Evolutionary conservation across 2,888 invertebrate genomes (phyloP), one percentile per base, ranked within the genome.

Genomic region (Panorpa germanica): DNA sequence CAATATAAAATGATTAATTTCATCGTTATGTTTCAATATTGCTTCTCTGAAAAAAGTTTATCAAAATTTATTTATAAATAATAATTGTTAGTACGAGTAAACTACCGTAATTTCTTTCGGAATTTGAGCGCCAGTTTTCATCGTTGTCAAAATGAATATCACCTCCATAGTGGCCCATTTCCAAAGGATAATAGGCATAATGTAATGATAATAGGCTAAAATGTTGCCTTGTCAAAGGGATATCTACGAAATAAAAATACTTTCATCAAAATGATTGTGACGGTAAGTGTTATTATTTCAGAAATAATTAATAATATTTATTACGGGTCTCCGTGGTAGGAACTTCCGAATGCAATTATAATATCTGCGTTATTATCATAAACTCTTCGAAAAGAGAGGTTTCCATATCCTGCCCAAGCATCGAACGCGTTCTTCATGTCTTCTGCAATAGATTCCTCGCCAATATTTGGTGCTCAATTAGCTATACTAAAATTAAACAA

Each of bases 141-240:
- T 77, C 78, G 39, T 74, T 71, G 45, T 82, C 81, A 48, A 82
- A 81, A 49, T 82, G 81, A 40, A 78, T 62, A 39, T 74, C 76
- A 3, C 81, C 81, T 35, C 65, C 66, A 25, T 53, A 53, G 4
- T 48, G 43, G 3, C 49, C 53, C 39, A 52, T 47, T 42, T 67
- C 65, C 12, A 70, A 65, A 0, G 80, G 80, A 37, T 71, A 75
- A 48, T 70, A 82, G 1, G 80, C 80, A 50, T 82, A n/a, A n/a
- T n/a, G n/a, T n/a, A n/a, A n/a, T n/a, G n/a, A n/a, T n/a, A n/a
- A n/a, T n/a, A 80, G 0, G 80, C 81, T 16, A 82, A 57, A 34
- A 75, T 65, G 29, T 57, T 60, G 14, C 78, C 77, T 5, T 61
- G 63, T 81, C 80, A 49, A 85, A 83, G 1, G 81, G 72, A 48